These are phyloP conservation scores for Pseudopleuronectes americanus DNA, from an alignment of 2,797 vertebrate genomes.

Conservation along the genomic window DNA sequence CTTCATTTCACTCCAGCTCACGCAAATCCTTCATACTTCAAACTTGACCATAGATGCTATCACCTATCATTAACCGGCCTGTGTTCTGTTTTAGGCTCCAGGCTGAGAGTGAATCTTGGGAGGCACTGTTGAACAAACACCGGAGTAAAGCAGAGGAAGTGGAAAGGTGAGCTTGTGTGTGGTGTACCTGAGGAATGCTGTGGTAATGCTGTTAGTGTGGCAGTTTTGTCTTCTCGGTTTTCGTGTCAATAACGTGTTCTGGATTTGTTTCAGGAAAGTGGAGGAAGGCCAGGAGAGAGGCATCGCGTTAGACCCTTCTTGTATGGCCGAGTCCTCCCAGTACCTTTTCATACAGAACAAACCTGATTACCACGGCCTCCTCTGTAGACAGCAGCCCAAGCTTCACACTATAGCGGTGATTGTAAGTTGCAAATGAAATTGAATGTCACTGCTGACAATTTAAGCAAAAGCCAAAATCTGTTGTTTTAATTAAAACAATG, in stretches of 20 bases:
- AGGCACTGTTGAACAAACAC: slow-evolving; percentile 81
- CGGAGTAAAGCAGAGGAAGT: slow-evolving; percentile 76
- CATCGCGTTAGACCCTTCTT: slow-evolving; percentile 62
- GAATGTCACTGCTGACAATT: not conserved
- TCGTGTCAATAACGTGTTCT: slow-evolving; percentile 21
- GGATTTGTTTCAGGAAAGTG: slow-evolving; percentile 71
- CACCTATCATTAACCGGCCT: not conserved
- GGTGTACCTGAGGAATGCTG: not conserved
- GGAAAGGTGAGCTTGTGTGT: slow-evolving; percentile 69
- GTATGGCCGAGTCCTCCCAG: slow-evolving; percentile 79
- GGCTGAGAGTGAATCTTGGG: slow-evolving; percentile 82
- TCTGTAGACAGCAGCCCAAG: slow-evolving; percentile 72
- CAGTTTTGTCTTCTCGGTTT: slow-evolving; percentile 6
- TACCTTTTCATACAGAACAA: slow-evolving; percentile 77
- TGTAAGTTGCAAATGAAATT: slow-evolving; percentile 63
- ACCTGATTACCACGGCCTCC: slow-evolving; percentile 79
- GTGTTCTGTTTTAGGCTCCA: slow-evolving; percentile 76
- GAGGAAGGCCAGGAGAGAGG: slow-evolving; percentile 67
- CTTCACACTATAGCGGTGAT: slow-evolving; percentile 78
- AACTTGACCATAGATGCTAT: not conserved
- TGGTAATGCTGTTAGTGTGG: not conserved
- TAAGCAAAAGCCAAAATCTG: not conserved
- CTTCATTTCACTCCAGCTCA: not conserved
- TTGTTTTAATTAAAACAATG: not conserved
- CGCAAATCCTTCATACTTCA: slow-evolving; percentile 17